A percentile compares a stretch with the other conserved stretches of the same genome.
These are phyloP conservation scores for Ceraclea dissimilis DNA, from an alignment of 2,888 invertebrate genomes.

Conservation along the genomic window DNA sequence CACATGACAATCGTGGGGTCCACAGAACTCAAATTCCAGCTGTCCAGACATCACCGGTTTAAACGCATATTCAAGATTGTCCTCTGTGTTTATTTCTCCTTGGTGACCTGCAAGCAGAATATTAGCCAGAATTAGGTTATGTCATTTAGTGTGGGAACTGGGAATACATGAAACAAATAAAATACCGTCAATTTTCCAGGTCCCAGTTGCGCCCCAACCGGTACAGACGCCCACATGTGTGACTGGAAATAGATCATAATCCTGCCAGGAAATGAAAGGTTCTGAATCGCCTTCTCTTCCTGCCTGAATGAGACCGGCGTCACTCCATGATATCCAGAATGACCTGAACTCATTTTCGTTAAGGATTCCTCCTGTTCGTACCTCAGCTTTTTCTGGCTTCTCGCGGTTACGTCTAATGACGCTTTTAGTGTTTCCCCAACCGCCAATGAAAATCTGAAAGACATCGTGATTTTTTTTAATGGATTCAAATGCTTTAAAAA, in stretches of 20 bases:
- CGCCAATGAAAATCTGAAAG: constrained; percentile 70
- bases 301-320: constrained; percentile 58
- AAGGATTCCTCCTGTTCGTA: constrained; percentile 64
- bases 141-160: constrained; percentile 35
- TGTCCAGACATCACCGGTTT: constrained; percentile 48
- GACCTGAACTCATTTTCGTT: constrained; percentile 68
- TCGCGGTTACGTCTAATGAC: constrained; percentile 72
- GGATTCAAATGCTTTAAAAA: no score
- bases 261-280: constrained; percentile 66
- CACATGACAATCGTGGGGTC: constrained; percentile 58
- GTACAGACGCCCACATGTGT: constrained; percentile 75
- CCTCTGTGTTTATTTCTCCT: constrained; percentile 47
- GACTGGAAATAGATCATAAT: constrained; percentile 63
- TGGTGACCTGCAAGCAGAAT: constrained; percentile 43
- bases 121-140: background rate
- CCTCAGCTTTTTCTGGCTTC: constrained; percentile 66
- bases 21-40: constrained; percentile 51
- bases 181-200: constrained; percentile 75
- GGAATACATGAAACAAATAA: constrained; percentile 51
- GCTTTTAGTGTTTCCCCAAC: constrained; percentile 80
- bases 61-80: constrained; percentile 53
- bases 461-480: no score
- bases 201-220: constrained; percentile 77
- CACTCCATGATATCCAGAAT: constrained; percentile 78
- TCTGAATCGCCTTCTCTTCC: constrained; percentile 65